Base-by-base conservation (phyloP, 2,797 vertebrate genomes). In the Labeo calbasu region DNA sequence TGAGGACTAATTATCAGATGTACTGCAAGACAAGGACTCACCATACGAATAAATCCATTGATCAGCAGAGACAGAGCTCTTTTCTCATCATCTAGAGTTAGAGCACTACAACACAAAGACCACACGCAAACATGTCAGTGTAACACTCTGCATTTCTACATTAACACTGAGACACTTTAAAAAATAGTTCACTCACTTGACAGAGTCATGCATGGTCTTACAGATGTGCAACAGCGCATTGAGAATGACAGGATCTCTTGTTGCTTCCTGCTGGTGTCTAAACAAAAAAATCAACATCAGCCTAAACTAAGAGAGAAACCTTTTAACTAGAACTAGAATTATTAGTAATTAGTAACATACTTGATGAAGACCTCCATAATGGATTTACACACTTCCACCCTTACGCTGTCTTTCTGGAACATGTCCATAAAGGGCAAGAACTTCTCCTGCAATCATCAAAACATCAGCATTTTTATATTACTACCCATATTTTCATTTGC, bases 181-280 rank as follows among this genome's bases (percentile, higher is more conserved):
- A 25, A 76, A 17, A 82, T 1, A 66, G 51, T 23, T 68, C 50
- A 77, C 96, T 93, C 96, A 99, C 98, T 99, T 99, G 84, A 99
- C 98, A 4, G 98, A 99, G 89, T 99, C 98, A 0, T 99, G 98
- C 98, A 99, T 99, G 12, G 96, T 97, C 93, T 99, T 99, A 92
- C 98, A 99, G 90, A 99, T 94, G 5, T 99, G 97, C 87, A 99
- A 90, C 86, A 99, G 95, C 69, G 98, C 97, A 3, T 99, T 99
- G 79, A 99, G 96, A 82, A 99, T 99, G 77, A 99, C 98, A 0
- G 98, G 98, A 84, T 99, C 98, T 92, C 97, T 97, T 1, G 98
- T 99, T 2, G 95, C 88, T 86, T 99, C 97, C 88, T 96, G 94
- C 87, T 99, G 98, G 82, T 99, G 94, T 94, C 98, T 99, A 87